These are phyloP conservation scores for Palythoa caribaeorum DNA, from an alignment of 92 coral and sea anemone genomes.

Conservation along the genomic window DNA sequence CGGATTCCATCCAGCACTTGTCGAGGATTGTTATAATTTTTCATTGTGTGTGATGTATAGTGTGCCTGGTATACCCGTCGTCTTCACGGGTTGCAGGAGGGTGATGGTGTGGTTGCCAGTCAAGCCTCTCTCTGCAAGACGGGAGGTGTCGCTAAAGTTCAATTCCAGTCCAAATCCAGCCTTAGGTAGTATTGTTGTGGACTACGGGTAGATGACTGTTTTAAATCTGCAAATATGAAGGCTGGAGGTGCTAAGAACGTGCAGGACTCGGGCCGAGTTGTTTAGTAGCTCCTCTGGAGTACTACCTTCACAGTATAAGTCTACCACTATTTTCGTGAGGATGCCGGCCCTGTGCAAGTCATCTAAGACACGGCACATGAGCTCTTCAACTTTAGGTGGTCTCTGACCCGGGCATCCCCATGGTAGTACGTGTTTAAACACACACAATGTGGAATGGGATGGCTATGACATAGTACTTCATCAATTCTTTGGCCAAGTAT, in stretches of 20 bases:
- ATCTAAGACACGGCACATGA: not conserved
- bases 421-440: not conserved
- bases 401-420: slow-evolving; percentile 23
- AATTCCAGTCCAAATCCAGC: not conserved
- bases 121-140: not conserved
- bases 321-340: slow-evolving; percentile 32
- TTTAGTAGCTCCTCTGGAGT: not conserved
- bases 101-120: not conserved
- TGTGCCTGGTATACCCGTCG: not conserved
- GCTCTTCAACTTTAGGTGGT: too few species aligned
- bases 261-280: too few species aligned
- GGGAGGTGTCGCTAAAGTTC: not conserved
- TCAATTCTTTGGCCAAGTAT: too few species aligned
- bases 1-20: slow-evolving; percentile 52
- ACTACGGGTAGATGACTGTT: not conserved
- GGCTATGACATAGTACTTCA: slow-evolving; percentile 12
- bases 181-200: not conserved
- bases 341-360: slow-evolving; percentile 15
- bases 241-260: not conserved
- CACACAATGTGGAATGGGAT: slow-evolving; percentile 23
- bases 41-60: slow-evolving; percentile 2
- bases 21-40: slow-evolving; percentile 55
- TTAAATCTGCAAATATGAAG: not conserved
- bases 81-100: slow-evolving; percentile 4
- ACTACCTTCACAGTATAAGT: not conserved